Conservation (phyloP, 53 echinoderm and acorn worm genomes). For the Echinarachnius parma region DNA sequence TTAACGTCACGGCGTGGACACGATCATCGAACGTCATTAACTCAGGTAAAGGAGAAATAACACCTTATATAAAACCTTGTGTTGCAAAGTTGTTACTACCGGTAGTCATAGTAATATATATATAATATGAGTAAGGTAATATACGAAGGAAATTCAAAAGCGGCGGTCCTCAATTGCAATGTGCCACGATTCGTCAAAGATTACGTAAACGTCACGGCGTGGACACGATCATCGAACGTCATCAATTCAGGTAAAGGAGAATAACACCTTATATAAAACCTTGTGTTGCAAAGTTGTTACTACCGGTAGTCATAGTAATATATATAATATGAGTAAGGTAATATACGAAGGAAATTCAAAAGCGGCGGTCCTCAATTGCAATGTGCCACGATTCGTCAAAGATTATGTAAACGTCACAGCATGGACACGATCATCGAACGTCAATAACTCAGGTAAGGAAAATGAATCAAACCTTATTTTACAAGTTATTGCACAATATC, state of each 20-base stretch:
- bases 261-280: too few species aligned
- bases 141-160: too few species aligned
- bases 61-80: too few species aligned
- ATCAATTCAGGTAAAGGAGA: constrained; percentile 59
- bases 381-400: constrained; percentile 86
- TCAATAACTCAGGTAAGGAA: constrained; percentile 61
- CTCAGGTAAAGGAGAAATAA: constrained; percentile 63
- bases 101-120: too few species aligned
- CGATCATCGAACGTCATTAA: constrained; percentile 47
- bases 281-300: too few species aligned
- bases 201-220: constrained; percentile 91
- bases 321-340: too few species aligned
- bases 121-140: too few species aligned
- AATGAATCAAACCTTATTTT: too few species aligned
- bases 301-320: too few species aligned
- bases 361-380: constrained; percentile 97
- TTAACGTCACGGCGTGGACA: constrained; percentile 92
- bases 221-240: constrained; percentile 61
- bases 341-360: too few species aligned
- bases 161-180: constrained; percentile 93
- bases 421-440: constrained; percentile 69
- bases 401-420: constrained; percentile 93
- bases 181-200: constrained; percentile 93
- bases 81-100: too few species aligned
- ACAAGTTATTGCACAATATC: too few species aligned